Percentiles rank a stretch among this genome's conserved stretches.
phyloP scores from a whole-genome alignment of 2,888 invertebrate species.

The Cyclophora albipunctata region DNA sequence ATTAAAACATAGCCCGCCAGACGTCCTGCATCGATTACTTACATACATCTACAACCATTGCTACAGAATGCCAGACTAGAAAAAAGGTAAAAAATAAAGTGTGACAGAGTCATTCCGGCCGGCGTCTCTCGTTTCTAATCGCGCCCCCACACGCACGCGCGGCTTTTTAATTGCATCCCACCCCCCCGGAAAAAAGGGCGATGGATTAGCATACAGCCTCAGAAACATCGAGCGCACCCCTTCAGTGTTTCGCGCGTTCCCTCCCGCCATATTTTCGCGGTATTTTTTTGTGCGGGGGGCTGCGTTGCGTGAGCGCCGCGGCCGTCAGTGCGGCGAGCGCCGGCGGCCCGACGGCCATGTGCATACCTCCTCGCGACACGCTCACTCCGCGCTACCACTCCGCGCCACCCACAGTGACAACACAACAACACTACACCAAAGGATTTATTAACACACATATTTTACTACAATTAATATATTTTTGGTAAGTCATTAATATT shows the following conservation, averaged over 20 bases:
- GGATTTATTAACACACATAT: constrained; percentile 18
- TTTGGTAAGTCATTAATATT: constrained; percentile 24
- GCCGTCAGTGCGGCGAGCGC: constrained; percentile 58
- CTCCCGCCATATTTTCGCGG: constrained; percentile 67
- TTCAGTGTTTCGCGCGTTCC: constrained; percentile 66
- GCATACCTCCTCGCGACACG: constrained; percentile 4
- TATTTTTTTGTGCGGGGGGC: constrained; percentile 50
- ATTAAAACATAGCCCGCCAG: constrained; percentile 20
- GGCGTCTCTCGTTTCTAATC: constrained; percentile 72
- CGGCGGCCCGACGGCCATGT: constrained; percentile 58
- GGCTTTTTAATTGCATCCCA: constrained; percentile 74
- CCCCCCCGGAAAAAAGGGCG: constrained; percentile 68
- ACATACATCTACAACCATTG: constrained; percentile 30
- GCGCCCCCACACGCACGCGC: constrained; percentile 73
- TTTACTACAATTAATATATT: constrained; percentile 18
- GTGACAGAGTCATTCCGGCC: constrained; percentile 68
- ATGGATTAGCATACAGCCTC: constrained; percentile 75
- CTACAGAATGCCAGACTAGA: constrained; percentile 60
- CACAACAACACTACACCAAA: constrained; percentile 13
- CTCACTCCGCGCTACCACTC: constrained; percentile 3
- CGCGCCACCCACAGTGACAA: constrained; percentile 8
- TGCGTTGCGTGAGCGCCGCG: constrained; percentile 60
- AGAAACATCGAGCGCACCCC: constrained; percentile 56
- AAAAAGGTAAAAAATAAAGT: constrained; percentile 62
- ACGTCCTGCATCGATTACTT: constrained; percentile 43